These are phyloP conservation scores for Lophochroa leadbeateri DNA, from an alignment of 2,113 vertebrate species.

Conservation along the genomic window DNA sequence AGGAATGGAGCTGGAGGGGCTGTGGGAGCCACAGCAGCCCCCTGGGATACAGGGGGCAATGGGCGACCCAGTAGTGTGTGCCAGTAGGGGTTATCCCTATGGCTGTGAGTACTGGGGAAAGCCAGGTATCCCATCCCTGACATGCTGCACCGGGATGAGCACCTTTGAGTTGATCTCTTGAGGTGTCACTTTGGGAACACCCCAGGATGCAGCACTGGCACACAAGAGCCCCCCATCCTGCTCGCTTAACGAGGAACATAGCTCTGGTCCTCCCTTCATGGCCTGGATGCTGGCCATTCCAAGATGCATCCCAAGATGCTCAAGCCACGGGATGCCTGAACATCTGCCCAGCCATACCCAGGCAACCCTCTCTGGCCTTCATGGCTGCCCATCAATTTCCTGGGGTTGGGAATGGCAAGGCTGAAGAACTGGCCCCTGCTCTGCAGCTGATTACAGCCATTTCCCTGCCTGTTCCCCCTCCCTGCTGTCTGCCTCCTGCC, in stretches of 20 bases:
- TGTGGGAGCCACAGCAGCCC: rapidly evolving
- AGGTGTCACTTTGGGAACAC: background rate
- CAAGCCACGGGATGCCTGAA: background rate
- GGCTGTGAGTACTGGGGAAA: background rate
- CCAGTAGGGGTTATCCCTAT: rapidly evolving
- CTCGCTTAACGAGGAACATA: rapidly evolving
- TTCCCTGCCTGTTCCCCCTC: conserved; percentile 40
- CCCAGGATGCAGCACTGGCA: background rate
- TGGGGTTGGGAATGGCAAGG: background rate
- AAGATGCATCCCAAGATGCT: background rate
- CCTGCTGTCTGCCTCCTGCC: conserved; percentile 52
- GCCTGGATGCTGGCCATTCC: background rate
- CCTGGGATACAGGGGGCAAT: background rate
- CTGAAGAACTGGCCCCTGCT: background rate
- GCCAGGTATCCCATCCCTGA: background rate
- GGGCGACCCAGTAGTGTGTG: background rate
- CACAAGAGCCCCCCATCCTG: rapidly evolving
- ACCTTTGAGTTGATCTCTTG: background rate
- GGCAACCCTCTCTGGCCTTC: background rate
- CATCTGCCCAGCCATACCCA: background rate
- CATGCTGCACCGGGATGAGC: background rate
- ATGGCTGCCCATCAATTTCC: background rate
- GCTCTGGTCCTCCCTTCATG: background rate
- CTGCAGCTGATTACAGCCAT: conserved; percentile 4
- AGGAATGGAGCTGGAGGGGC: background rate